phyloP scores from a whole-genome alignment of 2,797 vertebrate species.

The Stomatorhinus walkeri region DNA sequence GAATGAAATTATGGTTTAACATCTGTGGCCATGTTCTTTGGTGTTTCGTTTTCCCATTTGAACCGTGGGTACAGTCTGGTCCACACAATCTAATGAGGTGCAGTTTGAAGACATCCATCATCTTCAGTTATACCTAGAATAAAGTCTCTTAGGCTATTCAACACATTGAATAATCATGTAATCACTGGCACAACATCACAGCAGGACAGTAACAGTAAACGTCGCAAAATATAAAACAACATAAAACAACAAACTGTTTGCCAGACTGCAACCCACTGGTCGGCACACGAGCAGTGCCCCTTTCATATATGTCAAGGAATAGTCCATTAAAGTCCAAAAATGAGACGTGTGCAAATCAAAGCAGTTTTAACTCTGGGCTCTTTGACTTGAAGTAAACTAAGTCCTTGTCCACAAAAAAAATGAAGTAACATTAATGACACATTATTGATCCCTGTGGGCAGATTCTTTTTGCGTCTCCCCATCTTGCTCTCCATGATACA shows the following conservation, averaged over 20 bases:
- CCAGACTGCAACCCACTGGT: not conserved
- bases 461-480: not conserved
- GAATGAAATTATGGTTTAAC: not conserved
- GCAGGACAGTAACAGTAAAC: not conserved
- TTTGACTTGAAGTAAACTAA: not conserved
- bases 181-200: not conserved
- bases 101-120: not conserved
- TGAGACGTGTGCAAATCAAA: not conserved
- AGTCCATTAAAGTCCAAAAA: not conserved
- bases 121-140: not conserved
- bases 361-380: not conserved
- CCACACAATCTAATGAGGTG: not conserved
- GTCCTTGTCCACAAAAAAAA: too few species aligned
- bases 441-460: not conserved
- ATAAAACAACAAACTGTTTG: not conserved
- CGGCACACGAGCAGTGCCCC: not conserved
- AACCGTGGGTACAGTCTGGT: not conserved
- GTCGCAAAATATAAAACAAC: not conserved
- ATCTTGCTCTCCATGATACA: not conserved
- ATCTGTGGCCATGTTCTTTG: not conserved
- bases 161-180: not conserved
- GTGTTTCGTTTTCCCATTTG: not conserved
- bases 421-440: not conserved
- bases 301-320: not conserved
- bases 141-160: not conserved